Conservation (phyloP, 2,113 vertebrate species). For the Trachemys scripta region DNA sequence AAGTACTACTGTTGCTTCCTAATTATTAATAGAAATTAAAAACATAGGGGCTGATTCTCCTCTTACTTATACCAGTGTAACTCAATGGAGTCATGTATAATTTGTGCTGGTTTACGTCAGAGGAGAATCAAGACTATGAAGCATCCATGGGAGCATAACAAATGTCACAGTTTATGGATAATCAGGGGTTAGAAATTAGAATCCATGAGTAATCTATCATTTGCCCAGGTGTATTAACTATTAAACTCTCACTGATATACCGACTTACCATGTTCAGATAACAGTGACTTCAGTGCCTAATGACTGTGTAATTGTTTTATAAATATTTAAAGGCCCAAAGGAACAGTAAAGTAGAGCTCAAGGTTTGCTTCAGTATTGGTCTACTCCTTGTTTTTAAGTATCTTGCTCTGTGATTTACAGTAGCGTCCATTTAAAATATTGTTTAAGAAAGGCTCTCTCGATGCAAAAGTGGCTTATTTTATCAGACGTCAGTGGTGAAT, state of each 20-base stretch:
- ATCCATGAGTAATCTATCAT: neutral
- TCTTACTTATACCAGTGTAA: neutral
- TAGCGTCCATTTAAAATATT: neutral
- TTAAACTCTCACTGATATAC: neutral
- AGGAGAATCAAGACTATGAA: neutral
- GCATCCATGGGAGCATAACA: neutral
- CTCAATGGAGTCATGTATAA: neutral
- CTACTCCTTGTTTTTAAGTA: neutral
- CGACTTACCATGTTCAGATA: neutral
- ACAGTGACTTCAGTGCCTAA: neutral
- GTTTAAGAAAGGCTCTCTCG: neutral
- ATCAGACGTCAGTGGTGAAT: neutral
- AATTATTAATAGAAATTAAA: neutral
- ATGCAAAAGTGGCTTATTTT: neutral
- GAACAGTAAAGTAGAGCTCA: neutral
- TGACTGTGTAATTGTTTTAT: conserved; percentile 1
- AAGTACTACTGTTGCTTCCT: neutral
- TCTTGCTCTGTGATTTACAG: conserved; percentile 5
- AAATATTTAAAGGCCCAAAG: neutral
- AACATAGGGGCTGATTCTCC: neutral
- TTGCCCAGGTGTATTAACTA: neutral
- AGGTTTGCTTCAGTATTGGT: neutral
- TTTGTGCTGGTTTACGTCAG: neutral
- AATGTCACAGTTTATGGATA: neutral
- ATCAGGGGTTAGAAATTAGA: neutral